A percentile compares a stretch with the other conserved stretches of the same genome.
phyloP scores from a whole-genome alignment of 2,113 vertebrate genomes.

The Camelus bactrianus region DNA sequence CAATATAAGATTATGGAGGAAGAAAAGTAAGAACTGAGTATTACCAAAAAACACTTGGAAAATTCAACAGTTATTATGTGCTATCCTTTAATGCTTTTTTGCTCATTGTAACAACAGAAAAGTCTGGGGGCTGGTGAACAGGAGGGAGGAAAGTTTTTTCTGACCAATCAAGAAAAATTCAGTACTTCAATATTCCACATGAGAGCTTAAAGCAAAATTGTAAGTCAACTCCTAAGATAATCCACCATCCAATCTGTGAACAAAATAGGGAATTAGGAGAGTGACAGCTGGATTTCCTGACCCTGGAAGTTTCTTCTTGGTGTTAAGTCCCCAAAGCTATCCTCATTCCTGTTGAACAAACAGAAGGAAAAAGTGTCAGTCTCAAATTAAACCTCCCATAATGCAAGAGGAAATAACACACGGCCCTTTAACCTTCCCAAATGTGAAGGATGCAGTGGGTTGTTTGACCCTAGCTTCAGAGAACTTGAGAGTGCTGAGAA shows the following conservation, averaged over 20 bases:
- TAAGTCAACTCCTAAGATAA: not conserved
- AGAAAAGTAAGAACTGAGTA: not conserved
- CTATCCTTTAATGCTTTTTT: constrained; percentile 21
- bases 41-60: not conserved
- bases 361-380: not conserved
- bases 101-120: not conserved
- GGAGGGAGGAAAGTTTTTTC: not conserved
- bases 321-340: not conserved
- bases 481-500: constrained; percentile 26
- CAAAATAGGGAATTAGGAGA: not conserved
- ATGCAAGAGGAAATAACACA: not conserved
- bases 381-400: not conserved
- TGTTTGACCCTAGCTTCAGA: not conserved
- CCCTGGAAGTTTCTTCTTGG: not conserved
- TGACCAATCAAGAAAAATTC: not conserved
- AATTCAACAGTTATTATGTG: not conserved
- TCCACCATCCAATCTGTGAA: not conserved
- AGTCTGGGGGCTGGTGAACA: not conserved
- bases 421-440: not conserved
- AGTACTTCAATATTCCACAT: not conserved
- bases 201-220: not conserved
- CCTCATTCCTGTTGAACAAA: not conserved
- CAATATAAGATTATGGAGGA: not conserved
- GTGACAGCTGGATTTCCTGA: not conserved
- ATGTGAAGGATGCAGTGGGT: not conserved